Conservation (phyloP, 1,140 invertebrate genomes). For the Sesamia nonagrioides region DNA sequence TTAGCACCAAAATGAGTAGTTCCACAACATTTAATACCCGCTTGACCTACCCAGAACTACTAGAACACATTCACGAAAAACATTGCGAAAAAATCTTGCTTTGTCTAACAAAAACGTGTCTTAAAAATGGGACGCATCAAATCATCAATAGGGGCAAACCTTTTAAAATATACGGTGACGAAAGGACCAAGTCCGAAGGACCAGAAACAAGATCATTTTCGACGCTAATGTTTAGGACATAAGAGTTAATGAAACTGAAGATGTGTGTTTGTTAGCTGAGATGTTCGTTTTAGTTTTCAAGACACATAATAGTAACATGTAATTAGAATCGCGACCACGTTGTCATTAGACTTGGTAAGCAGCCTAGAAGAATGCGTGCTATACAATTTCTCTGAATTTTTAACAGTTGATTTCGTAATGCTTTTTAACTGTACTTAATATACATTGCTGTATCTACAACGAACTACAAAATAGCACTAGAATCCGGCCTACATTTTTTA, state of each 20-base stretch:
- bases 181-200: slow-evolving; percentile 33
- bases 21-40: neutral
- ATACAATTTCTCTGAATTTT: slow-evolving; percentile 72
- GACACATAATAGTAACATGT: slow-evolving; percentile 71
- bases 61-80: neutral
- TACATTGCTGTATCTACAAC: neutral
- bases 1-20: neutral
- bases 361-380: slow-evolving; percentile 71
- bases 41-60: neutral
- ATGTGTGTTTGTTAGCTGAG: neutral
- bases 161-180: slow-evolving; percentile 54
- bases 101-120: slow-evolving; percentile 65
- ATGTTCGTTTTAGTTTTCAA: slow-evolving; percentile 43
- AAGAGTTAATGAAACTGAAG: slow-evolving; percentile 32
- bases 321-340: slow-evolving; percentile 78
- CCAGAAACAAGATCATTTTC: slow-evolving; percentile 47
- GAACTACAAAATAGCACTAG: too few species aligned
- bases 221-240: slow-evolving; percentile 51
- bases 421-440: slow-evolving; percentile 49
- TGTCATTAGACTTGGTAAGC: slow-evolving; percentile 83
- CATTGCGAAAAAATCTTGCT: slow-evolving; percentile 70
- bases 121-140: slow-evolving; percentile 80
- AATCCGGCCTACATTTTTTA: neutral
- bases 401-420: slow-evolving; percentile 68
- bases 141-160: slow-evolving; percentile 69